Evolutionary conservation across 2,113 vertebrate species (phyloP), one percentile per base, ranked within the genome.

Genomic region (Callocephalon fimbriatum): DNA sequence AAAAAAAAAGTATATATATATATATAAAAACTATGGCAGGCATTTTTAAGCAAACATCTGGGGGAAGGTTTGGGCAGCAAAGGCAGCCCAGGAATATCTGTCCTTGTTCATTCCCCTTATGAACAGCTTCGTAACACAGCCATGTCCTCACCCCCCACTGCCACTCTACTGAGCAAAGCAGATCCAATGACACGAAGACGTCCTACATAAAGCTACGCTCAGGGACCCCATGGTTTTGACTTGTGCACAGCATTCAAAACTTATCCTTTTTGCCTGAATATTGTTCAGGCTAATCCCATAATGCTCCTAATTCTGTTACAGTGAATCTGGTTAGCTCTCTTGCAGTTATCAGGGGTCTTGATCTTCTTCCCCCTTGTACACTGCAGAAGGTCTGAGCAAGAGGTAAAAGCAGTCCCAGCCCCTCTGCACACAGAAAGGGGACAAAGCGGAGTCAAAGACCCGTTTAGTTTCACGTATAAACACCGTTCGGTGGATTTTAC

Each of bases 231-330:
- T 0, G 1, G 16, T 16, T 77, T 19, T 67, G 31, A 35, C 19
- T n/a, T 8, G 6, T 20, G 29, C 26, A 44, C 66, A 21, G 26
- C 67, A 80, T 56, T 7, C 72, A 83, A 14, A 48, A 15, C 35
- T 37, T 67, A 6, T 32, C 27, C 21, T 73, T 86, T 74, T 27
- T 44, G 20, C 38, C 23, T 16, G 29, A 86, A 11, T 29, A 7
- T 5, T 2, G 5, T 9, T 27, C 62, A 50, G 23, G 22, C 13
- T 42, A 47, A 67, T 44, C 22, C 58, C 20, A 1, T 10, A 56
- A 23, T 1, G 0, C 31, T 40, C 10, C 71, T n/a, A 0, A 10
- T n/a, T 8, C 19, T 71, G 17, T 3, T 2, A 16, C 13, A 51
- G 75, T 26, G 73, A 62, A 74, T 35, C 27, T 10, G 71, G 40